phyloP scores from a whole-genome alignment of 2,113 vertebrate genomes.

The Lonchura striata region DNA sequence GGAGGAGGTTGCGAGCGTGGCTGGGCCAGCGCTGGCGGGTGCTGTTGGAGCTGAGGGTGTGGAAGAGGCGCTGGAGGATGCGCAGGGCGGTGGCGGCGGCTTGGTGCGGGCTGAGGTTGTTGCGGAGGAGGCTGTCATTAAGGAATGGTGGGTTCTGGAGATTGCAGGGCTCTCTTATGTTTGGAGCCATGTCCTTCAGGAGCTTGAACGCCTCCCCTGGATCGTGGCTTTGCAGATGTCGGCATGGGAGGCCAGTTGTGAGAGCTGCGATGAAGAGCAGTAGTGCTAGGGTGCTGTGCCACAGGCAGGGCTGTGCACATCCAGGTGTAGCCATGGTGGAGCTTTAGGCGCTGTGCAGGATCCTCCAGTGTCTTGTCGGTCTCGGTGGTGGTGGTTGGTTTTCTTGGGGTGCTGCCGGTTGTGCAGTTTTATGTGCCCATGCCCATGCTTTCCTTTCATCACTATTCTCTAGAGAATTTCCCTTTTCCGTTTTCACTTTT shows the following conservation, averaged over 20 bases:
- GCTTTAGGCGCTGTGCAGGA: not conserved
- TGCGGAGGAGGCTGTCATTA: not conserved
- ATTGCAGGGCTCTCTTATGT: accelerated
- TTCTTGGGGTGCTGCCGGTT: accelerated
- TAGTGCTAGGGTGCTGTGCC: accelerated
- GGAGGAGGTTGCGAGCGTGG: not conserved
- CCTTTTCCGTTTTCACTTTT: slow-evolving; percentile 12
- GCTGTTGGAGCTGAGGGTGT: not conserved
- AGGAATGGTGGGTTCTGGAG: not conserved
- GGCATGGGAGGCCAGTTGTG: not conserved
- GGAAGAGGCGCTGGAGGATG: not conserved
- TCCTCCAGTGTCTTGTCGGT: not conserved
- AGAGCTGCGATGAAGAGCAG: not conserved
- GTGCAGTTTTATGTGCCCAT: not conserved
- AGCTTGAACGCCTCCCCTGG: not conserved
- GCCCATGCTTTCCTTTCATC: not conserved
- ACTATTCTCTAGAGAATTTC: not conserved
- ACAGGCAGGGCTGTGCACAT: accelerated
- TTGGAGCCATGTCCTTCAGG: not conserved
- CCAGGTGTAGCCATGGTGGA: not conserved
- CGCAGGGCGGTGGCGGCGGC: not conserved
- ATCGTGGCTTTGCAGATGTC: not conserved
- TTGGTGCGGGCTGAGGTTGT: not conserved
- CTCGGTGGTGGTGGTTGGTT: not conserved
- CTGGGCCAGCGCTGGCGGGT: not conserved